phyloP scores from a whole-genome alignment of 92 coral and sea anemone species.

The Meandrina meandrites region DNA sequence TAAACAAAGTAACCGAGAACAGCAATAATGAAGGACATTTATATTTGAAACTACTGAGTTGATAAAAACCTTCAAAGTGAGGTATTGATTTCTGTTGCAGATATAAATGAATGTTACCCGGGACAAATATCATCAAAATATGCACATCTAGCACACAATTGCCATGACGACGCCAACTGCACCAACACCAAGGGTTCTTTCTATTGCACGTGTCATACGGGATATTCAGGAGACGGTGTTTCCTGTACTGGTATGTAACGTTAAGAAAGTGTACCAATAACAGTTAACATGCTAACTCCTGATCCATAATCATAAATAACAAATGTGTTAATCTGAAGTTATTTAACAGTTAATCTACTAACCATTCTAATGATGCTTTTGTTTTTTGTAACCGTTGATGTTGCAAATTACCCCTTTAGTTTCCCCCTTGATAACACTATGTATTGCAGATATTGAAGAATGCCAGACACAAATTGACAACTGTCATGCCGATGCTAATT shows the following conservation, averaged over 20 bases:
- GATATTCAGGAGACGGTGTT: constrained; percentile 63
- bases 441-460: constrained; percentile 30
- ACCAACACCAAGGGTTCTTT: constrained; percentile 79
- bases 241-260: constrained; percentile 43
- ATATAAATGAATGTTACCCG: constrained; percentile 67
- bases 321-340: not conserved
- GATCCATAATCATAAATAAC: constrained; percentile 20
- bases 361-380: not conserved
- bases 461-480: constrained; percentile 39
- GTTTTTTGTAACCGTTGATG: not conserved
- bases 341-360: not conserved
- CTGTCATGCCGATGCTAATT: constrained; percentile 74
- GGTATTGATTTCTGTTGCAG: constrained; percentile 17
- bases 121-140: constrained; percentile 49
- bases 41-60: not conserved
- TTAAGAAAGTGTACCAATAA: not conserved
- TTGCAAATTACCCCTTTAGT: not conserved
- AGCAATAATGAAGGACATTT: not conserved
- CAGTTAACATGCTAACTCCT: constrained; percentile 22
- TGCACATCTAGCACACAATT: constrained; percentile 66
- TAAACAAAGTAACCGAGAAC: not conserved
- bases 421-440: not conserved
- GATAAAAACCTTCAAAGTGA: not conserved
- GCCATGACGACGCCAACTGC: constrained; percentile 76
- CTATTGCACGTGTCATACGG: constrained; percentile 56